Evolutionary conservation across 2,113 vertebrate genomes (phyloP), one percentile per base, ranked within the genome.

Genomic region (Hipposideros armiger): DNA sequence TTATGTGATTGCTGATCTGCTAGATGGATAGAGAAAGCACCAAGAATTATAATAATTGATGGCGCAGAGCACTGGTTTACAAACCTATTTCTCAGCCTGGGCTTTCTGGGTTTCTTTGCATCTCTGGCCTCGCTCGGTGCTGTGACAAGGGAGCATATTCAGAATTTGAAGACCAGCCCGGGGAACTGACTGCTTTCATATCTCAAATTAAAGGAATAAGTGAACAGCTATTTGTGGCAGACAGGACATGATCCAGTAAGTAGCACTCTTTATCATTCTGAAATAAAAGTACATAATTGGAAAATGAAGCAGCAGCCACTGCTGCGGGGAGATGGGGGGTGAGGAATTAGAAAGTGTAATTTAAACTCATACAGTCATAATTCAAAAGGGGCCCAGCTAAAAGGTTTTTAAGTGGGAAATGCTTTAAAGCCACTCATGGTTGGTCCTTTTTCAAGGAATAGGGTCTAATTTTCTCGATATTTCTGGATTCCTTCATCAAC

Each of bases 291-390:
- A 84, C 86, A 11, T 96, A 94, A 97, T 97, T 76, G 47, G 97
- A 92, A 98, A 97, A 24, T 58, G 72, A 97, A 91, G 74, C 52
- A 9, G 90, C 10, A 19, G 69, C 67, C 54, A 20, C 47, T 14
- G 85, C 80, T 13, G 26, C 76, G 11, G 30, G 22, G 45, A 36
- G 66, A 81, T 67, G 56, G 32, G 66, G 47, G 2, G 24, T 40
- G 54, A 60, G 40, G 96, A 97, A 98, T 96, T 88, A 96, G 91
- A 92, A 97, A 97, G 98, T 90, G 66, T 93, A 83, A 98, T 96
- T 95, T 93, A 90, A 98, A 97, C 96, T 93, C 80, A 64, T 70
- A 50, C 2, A 11, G 45, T 96, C 78, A 64, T 96, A 10, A 56
- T 98, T 98, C 70, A 95, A 92, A 97, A 76, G 60, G 94, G 66